Base-by-base conservation (phyloP, 2,888 invertebrate genomes). In the Eristalis arbustorum region DNA sequence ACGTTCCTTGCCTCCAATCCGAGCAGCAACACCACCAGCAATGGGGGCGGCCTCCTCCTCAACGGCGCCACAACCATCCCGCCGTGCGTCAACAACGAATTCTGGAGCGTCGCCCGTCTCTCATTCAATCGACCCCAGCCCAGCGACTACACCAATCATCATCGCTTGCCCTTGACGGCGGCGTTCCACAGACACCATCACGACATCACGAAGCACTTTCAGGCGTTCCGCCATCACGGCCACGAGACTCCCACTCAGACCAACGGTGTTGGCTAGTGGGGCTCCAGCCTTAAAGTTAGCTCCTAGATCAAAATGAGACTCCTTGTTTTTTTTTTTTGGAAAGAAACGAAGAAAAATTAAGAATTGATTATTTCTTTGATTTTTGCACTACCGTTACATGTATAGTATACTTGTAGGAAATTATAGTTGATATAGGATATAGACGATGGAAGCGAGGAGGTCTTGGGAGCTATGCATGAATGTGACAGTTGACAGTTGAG, bases 151-250 rank as follows among this genome's bases (percentile, higher is more conserved):
- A 74, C 34, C 37, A 61, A 11, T 6, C 74, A 78, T 14, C 69
- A 83, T 57, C 71, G 77, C 37, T 23, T 78, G 25, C 85, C 85
- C 8, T 37, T 82, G 10, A 78, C 77, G 10, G 82, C 85, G 8
- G 82, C 82, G 14, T 85, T 85, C 28, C 85, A 85, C 34, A 59
- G 74, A 22, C 85, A 85, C 3, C 77, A 82, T 34, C 82, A 85
- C 34, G 85, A 85, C n/a, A 85, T 85, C 31, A 71, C 85, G 56
- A 85, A 85, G 42, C 85, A 82, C 62, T 85, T 85, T 57, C 85
- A 85, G 34, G 69, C 77, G 34, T 85, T 85, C 8, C 73, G 85
- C 6, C 82, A 82, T 62, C 77, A 78, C 22, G 85, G 85, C 6
- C 82, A 85, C 31, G 85, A 85, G 34, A 85, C 82, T 0, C 61